phyloP scores from a whole-genome alignment of 2,113 vertebrate species.

The Eretmodus cyanostictus region DNA sequence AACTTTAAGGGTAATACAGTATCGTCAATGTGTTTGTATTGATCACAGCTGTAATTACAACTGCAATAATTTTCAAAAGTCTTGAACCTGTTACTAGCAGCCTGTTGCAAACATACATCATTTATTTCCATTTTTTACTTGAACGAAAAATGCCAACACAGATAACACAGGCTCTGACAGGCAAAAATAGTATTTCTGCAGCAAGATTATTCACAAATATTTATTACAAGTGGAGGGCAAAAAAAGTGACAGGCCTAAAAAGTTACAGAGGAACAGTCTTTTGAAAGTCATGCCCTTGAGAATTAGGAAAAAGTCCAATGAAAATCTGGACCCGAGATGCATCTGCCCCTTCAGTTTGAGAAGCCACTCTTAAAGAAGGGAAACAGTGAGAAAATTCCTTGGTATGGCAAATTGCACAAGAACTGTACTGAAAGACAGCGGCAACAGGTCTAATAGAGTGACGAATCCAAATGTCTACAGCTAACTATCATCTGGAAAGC shows the following conservation, averaged over 20 bases:
- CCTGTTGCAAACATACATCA: neutral
- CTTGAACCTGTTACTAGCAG: neutral
- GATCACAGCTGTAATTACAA: constrained; percentile 57
- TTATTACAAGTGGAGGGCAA: neutral
- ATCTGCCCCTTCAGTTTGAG: neutral
- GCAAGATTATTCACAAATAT: neutral
- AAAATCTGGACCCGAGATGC: neutral
- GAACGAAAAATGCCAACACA: neutral
- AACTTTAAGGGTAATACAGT: constrained; percentile 48
- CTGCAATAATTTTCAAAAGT: neutral
- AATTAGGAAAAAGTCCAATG: neutral
- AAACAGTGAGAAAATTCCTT: neutral
- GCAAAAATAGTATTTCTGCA: neutral
- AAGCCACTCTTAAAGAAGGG: neutral
- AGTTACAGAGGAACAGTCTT: neutral
- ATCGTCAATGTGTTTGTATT: constrained; percentile 60
- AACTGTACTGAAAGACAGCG: neutral
- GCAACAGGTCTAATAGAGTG: neutral
- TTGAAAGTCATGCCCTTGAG: neutral
- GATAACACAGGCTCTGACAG: neutral
- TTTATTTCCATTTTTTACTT: neutral
- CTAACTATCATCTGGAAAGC: neutral
- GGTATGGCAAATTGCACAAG: neutral
- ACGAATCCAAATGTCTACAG: neutral
- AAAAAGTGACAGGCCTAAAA: neutral